Evolutionary conservation across 2,797 vertebrate species (phyloP).

Genomic region (Scomberomorus guttatus): DNA sequence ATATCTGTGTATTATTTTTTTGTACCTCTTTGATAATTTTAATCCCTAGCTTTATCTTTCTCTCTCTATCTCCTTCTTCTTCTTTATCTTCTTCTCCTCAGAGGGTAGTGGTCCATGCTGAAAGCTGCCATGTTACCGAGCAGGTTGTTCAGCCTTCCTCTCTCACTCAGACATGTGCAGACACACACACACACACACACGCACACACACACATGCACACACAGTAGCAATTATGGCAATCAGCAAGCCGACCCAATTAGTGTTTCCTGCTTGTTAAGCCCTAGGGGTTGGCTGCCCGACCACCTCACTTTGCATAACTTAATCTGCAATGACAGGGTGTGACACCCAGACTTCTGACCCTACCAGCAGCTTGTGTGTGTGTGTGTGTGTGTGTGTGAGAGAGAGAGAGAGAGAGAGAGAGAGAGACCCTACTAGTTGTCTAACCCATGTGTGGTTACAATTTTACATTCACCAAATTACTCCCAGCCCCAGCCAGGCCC

Average conservation of each 20-base stretch:
- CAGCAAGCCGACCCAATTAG: constrained; percentile 93
- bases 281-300: constrained; percentile 89
- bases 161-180: constrained; percentile 87
- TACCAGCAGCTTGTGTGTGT: constrained; percentile 85
- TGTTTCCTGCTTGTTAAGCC: constrained; percentile 91
- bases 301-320: constrained; percentile 96
- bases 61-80: constrained; percentile 23
- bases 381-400: constrained; percentile 41
- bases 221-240: constrained; percentile 99
- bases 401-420: too few relatives aligned
- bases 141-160: constrained; percentile 80
- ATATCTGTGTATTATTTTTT: constrained; percentile 27
- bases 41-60: constrained; percentile 40
- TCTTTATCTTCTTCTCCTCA: constrained; percentile 52
- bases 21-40: constrained; percentile 30
- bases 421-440: constrained; percentile 84
- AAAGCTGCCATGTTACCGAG: constrained; percentile 78
- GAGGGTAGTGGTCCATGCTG: constrained; percentile 54
- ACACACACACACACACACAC: constrained; percentile 74
- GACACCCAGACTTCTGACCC: constrained; percentile 94
- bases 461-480: constrained; percentile 92
- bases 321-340: constrained; percentile 98
- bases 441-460: constrained; percentile 92
- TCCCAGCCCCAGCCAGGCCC: constrained; percentile 73
- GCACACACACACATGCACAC: constrained; percentile 83